Percentiles rank a stretch among this genome's conserved stretches.
phyloP scores from a whole-genome alignment of 2,113 vertebrate genomes.

The Amblyornis subalaris region DNA sequence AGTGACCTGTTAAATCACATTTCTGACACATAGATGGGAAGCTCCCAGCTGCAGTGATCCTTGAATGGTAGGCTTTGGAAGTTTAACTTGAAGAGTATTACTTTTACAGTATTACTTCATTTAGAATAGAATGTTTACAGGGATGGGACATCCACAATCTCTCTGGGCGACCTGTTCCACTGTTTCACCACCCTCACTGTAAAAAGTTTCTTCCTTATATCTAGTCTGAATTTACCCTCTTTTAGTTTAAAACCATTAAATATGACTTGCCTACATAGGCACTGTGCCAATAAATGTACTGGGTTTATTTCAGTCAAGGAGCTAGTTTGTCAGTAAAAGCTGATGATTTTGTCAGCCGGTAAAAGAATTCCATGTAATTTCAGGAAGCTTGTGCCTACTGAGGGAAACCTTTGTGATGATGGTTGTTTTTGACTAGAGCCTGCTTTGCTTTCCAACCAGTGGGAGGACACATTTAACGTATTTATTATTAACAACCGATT shows the following conservation, averaged over 20 bases:
- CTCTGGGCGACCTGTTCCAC: neutral
- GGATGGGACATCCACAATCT: neutral
- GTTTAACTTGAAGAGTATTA: neutral
- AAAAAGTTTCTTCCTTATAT: neutral
- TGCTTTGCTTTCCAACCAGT: neutral
- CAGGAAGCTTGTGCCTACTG: neutral
- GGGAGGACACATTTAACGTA: neutral
- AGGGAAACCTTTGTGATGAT: neutral
- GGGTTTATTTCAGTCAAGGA: neutral
- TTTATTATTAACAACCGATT: neutral
- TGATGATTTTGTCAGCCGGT: neutral
- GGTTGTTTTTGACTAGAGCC: neutral
- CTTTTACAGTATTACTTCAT: neutral
- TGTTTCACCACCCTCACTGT: neutral
- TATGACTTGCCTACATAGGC: neutral
- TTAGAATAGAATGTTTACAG: neutral
- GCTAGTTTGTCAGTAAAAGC: neutral
- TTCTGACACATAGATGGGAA: neutral
- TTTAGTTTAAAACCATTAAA: neutral
- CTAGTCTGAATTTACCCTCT: neutral
- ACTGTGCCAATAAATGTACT: neutral
- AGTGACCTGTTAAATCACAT: neutral
- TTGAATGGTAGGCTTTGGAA: neutral
- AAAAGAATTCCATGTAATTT: neutral
- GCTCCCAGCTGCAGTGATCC: neutral